Percentiles rank a stretch among this genome's conserved stretches.
Evolutionary conservation across 1,140 invertebrate genomes (phyloP).

Genomic region (Watersipora subatra): DNA sequence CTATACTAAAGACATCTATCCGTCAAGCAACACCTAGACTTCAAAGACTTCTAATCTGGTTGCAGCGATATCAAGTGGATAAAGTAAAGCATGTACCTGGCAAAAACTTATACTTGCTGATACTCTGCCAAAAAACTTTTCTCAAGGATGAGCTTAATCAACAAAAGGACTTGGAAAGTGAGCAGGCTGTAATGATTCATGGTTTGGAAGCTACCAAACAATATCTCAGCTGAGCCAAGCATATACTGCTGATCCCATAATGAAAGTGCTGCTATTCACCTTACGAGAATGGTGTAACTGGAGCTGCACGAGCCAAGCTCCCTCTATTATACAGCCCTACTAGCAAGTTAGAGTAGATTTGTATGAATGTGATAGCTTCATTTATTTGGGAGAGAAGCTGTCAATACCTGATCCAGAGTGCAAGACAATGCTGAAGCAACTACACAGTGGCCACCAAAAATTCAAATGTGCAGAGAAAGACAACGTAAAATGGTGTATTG

Average conservation of each 20-base stretch:
- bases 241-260: neutral
- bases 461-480: neutral
- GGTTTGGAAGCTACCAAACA: neutral
- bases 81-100: too few relatives aligned
- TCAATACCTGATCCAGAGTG: neutral
- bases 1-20: conserved; percentile 17
- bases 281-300: neutral
- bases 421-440: neutral
- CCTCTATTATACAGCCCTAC: neutral
- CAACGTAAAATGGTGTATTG: neutral
- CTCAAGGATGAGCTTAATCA: too few relatives aligned
- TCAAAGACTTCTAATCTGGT: too few relatives aligned
- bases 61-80: too few relatives aligned
- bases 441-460: neutral
- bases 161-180: neutral
- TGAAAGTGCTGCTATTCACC: neutral
- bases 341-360: neutral
- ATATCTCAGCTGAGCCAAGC: neutral
- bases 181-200: neutral
- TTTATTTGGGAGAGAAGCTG: neutral
- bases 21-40: conserved; percentile 12
- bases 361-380: neutral
- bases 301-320: neutral
- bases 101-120: too few relatives aligned
- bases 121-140: too few relatives aligned